phyloP scores from a whole-genome alignment of 1,140 invertebrate species.

The Solenopsis fugax region DNA sequence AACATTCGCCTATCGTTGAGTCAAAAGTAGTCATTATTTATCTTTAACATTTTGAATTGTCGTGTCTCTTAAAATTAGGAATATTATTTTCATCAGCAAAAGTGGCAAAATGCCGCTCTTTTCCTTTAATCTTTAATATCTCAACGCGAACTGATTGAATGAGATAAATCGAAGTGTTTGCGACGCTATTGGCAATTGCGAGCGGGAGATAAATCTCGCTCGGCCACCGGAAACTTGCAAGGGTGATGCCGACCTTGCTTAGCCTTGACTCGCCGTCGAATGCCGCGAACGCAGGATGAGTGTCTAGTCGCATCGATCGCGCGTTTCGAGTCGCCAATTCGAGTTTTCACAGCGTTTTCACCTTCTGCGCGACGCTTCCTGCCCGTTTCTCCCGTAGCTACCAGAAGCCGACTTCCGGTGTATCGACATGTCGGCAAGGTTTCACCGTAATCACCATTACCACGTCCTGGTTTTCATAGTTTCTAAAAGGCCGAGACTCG shows the following conservation, averaged over 20 bases:
- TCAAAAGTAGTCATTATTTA: not conserved
- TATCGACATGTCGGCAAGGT: slow-evolving; percentile 58
- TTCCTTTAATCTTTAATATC: not conserved
- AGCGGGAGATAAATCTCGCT: slow-evolving; percentile 13
- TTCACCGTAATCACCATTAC: slow-evolving; percentile 64
- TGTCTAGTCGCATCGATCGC: slow-evolving; percentile 84
- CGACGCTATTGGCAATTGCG: not conserved
- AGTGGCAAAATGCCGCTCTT: not conserved
- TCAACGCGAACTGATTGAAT: not conserved
- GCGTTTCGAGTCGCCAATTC: not conserved
- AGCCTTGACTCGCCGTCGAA: slow-evolving; percentile 77
- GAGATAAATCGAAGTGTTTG: not conserved
- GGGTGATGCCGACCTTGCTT: slow-evolving; percentile 78
- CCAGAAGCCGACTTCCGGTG: slow-evolving; percentile 50
- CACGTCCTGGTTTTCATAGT: slow-evolving; percentile 58
- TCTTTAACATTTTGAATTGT: not conserved
- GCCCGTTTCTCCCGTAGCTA: slow-evolving; percentile 24
- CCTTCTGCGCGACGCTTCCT: slow-evolving; percentile 22
- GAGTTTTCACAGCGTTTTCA: slow-evolving; percentile 61
- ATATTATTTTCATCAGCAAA: not conserved
- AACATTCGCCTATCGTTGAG: not conserved
- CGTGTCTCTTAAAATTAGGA: not conserved
- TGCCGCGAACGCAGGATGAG: slow-evolving; percentile 71
- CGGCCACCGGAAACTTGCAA: slow-evolving; percentile 32
- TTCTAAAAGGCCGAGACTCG: slow-evolving; percentile 42